Evolutionary conservation across 2,113 vertebrate species (phyloP).

Genomic region (Peromyscus leucopus): DNA sequence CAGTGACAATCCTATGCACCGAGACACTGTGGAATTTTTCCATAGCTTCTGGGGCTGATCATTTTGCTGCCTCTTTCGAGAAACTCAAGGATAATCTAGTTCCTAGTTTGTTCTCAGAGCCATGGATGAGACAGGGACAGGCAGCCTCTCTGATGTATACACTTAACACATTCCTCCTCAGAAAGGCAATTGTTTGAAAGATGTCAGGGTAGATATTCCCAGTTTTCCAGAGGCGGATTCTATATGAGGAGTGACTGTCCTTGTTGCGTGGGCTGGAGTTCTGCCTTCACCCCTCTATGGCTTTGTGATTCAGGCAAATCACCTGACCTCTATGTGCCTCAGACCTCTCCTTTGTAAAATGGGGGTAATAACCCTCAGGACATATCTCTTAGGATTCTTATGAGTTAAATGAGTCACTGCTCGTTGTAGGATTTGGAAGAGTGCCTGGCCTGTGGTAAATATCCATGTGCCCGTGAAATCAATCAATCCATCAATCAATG

Average conservation of each 20-base stretch:
- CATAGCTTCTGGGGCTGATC: neutral
- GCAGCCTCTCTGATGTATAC: neutral
- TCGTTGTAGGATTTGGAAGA: neutral
- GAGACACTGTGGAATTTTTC: neutral
- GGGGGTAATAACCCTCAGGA: neutral
- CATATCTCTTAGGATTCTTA: neutral
- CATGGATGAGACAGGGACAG: too few relatives aligned
- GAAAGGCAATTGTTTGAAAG: neutral
- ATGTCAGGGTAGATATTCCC: neutral
- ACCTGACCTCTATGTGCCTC: neutral
- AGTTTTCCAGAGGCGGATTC: neutral
- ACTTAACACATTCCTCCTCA: neutral
- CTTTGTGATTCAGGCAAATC: neutral
- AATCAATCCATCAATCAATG: neutral
- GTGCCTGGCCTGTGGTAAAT: neutral
- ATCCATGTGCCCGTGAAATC: neutral
- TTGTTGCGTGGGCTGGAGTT: neutral
- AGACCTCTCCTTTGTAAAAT: constrained; percentile 11
- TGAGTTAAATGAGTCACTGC: neutral
- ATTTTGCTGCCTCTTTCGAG: neutral
- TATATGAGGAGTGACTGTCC: neutral
- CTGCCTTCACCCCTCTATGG: neutral
- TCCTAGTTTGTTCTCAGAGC: neutral
- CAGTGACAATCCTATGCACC: neutral
- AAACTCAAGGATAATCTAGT: neutral